Evolutionary conservation across 2,797 vertebrate genomes (phyloP).

Genomic region (Malacoraja senta): DNA sequence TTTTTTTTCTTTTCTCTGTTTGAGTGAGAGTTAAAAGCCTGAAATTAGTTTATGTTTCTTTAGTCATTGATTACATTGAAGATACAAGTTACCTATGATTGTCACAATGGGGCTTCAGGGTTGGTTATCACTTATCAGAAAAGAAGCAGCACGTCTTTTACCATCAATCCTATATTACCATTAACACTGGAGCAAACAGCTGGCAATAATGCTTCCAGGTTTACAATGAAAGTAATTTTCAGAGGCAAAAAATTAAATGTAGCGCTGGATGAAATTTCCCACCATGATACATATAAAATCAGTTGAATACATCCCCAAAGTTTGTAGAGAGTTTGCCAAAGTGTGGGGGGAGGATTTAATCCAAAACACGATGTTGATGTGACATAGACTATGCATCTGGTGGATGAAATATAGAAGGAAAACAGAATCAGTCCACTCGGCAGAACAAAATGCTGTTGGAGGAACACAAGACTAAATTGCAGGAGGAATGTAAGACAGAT

Average conservation of each 20-base stretch:
- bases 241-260: neutral
- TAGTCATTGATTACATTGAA: neutral
- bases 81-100: too few relatives aligned
- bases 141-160: neutral
- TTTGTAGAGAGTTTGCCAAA: neutral
- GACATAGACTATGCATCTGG: too few relatives aligned
- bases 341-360: too few relatives aligned
- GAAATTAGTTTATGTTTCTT: neutral
- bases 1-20: neutral
- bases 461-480: too few relatives aligned
- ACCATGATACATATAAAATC: too few relatives aligned
- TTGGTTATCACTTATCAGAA: neutral
- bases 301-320: neutral
- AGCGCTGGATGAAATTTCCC: neutral
- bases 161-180: neutral
- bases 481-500: too few relatives aligned
- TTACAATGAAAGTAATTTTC: neutral
- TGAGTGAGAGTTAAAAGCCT: neutral
- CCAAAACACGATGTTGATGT: too few relatives aligned
- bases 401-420: too few relatives aligned
- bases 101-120: neutral
- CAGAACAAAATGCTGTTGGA: too few relatives aligned
- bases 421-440: too few relatives aligned
- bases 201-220: neutral
- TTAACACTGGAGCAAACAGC: neutral